Conservation (phyloP, 2,888 invertebrate genomes). For the Noctua janthe region DNA sequence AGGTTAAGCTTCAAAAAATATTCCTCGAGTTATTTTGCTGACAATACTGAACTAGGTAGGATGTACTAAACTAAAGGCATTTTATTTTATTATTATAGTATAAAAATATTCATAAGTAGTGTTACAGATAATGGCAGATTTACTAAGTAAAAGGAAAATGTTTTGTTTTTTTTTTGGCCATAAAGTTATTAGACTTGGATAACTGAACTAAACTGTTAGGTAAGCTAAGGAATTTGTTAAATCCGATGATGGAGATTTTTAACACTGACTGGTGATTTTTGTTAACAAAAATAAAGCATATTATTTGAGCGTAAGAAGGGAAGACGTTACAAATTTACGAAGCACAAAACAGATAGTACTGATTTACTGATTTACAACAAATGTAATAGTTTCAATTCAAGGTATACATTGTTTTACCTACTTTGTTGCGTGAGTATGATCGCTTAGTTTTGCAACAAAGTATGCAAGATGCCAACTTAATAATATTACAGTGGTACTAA, state of each 20-base stretch:
- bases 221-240: neutral
- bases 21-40: slow-evolving; percentile 22
- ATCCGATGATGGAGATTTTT: neutral
- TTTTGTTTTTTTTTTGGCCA: neutral
- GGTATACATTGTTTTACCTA: neutral
- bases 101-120: slow-evolving; percentile 42
- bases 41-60: slow-evolving; percentile 56
- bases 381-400: neutral
- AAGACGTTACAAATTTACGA: slow-evolving; percentile 21
- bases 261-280: neutral
- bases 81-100: slow-evolving; percentile 39
- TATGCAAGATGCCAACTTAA: neutral
- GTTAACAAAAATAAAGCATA: neutral
- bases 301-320: slow-evolving; percentile 22
- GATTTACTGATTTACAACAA: neutral
- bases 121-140: neutral
- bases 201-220: neutral
- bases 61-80: slow-evolving; percentile 46
- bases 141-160: neutral
- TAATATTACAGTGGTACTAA: neutral
- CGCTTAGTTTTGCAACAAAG: neutral
- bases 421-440: neutral
- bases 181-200: neutral
- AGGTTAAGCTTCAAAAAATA: slow-evolving; percentile 51
- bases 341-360: slow-evolving; percentile 14